These are phyloP conservation scores for Ophonus ardosiacus DNA, from an alignment of 2,888 invertebrate species.

Conservation along the genomic window DNA sequence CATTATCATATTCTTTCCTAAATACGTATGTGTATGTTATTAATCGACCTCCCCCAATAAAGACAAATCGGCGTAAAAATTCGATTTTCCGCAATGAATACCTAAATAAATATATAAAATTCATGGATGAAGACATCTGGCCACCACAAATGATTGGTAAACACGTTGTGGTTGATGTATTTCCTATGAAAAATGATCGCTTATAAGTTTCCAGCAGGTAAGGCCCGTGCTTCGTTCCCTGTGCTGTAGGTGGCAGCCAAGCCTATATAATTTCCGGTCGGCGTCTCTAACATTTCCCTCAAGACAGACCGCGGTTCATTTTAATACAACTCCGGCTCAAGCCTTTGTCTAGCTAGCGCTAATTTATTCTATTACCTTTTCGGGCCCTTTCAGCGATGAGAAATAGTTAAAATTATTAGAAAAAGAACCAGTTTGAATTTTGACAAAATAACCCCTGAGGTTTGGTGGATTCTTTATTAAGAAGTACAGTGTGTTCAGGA, in stretches of 20 bases:
- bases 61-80: conserved; percentile 47
- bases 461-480: not conserved
- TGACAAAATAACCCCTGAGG: not conserved
- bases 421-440: not conserved
- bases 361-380: conserved; percentile 54
- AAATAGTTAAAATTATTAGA: not conserved
- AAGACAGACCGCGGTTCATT: conserved; percentile 45
- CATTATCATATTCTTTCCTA: not conserved
- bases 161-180: conserved; percentile 59
- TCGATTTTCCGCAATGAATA: conserved; percentile 50
- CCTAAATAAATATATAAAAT: conserved; percentile 63
- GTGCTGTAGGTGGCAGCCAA: conserved; percentile 18
- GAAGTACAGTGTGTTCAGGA: too few species aligned
- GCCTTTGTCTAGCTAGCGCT: conserved; percentile 40
- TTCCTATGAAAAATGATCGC: conserved; percentile 63
- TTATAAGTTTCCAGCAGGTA: conserved; percentile 61
- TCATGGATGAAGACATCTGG: conserved; percentile 62
- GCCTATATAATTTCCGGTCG: conserved; percentile 60
- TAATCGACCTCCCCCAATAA: not conserved
- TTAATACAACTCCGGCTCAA: conserved; percentile 51
- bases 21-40: conserved; percentile 3
- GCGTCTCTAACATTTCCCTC: conserved; percentile 50
- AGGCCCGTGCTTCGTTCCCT: not conserved
- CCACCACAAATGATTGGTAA: conserved; percentile 61
- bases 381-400: conserved; percentile 28